Conservation (phyloP, 2,797 vertebrate genomes). For the Mallotus villosus region DNA sequence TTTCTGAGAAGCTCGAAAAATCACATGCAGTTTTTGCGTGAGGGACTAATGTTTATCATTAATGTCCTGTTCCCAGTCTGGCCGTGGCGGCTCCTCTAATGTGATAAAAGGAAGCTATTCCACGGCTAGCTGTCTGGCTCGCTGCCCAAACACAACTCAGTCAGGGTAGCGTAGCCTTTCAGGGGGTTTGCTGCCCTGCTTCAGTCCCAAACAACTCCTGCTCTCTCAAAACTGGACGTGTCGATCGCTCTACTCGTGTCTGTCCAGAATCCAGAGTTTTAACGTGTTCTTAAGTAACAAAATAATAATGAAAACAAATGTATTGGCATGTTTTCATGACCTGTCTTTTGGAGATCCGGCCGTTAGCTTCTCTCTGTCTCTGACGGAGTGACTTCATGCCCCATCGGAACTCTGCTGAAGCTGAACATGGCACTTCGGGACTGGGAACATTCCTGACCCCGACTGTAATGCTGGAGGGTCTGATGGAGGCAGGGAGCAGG, state of each 20-base stretch:
- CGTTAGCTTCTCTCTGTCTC: background rate
- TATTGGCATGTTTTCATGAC: background rate
- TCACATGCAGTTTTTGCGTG: slow-evolving; percentile 70
- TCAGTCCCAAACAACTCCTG: slow-evolving; percentile 19
- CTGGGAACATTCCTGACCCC: slow-evolving; percentile 39
- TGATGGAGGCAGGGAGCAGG: background rate
- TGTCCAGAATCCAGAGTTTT: slow-evolving; percentile 21
- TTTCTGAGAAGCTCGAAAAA: slow-evolving; percentile 53
- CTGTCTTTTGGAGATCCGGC: background rate
- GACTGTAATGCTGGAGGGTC: slow-evolving; percentile 20
- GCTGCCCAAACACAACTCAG: slow-evolving; percentile 48
- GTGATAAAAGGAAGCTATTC: slow-evolving; percentile 66
- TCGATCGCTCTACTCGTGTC: slow-evolving; percentile 40
- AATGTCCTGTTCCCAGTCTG: slow-evolving; percentile 59
- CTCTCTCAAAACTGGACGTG: slow-evolving; percentile 29
- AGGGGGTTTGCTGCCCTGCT: slow-evolving; percentile 41
- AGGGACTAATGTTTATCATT: slow-evolving; percentile 64
- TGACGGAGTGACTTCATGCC: background rate
- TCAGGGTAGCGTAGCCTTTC: slow-evolving; percentile 52
- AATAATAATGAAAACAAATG: slow-evolving; percentile 27
- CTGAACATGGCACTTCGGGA: slow-evolving; percentile 14
- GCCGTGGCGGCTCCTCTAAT: slow-evolving; percentile 65
- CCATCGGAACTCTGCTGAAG: background rate
- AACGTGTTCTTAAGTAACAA: slow-evolving; percentile 26
- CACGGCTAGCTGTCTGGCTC: slow-evolving; percentile 55